phyloP scores from a whole-genome alignment of 2,888 invertebrate species.

The Nephrocerus scutellatus region DNA sequence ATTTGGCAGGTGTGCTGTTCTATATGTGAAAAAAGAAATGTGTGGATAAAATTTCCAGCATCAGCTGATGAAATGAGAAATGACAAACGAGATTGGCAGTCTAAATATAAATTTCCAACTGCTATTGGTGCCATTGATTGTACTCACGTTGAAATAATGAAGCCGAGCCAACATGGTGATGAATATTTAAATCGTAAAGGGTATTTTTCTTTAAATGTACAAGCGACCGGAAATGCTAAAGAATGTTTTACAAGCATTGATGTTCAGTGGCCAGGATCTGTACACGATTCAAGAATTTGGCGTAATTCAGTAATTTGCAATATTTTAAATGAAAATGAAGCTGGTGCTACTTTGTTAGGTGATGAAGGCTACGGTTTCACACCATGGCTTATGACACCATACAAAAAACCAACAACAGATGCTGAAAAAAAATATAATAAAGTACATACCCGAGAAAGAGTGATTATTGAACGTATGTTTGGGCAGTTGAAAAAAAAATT shows the following conservation, averaged over 20 bases:
- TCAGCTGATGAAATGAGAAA: background rate
- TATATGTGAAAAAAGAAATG: background rate
- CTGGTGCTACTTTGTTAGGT: background rate
- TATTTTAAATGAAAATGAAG: background rate
- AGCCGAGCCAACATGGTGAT: conserved; percentile 2
- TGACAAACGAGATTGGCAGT: background rate
- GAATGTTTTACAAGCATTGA: conserved; percentile 1
- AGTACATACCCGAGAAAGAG: conserved; percentile 7
- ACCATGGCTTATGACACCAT: conserved; percentile 4
- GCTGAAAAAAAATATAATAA: conserved; percentile 7
- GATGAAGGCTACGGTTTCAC: conserved; percentile 1
- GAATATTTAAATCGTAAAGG: conserved; percentile 5
- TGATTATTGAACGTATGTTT: conserved; percentile 11
- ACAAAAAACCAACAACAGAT: conserved; percentile 6
- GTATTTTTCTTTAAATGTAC: conserved; percentile 3
- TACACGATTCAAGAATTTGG: conserved; percentile 1
- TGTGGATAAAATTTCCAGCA: conserved; percentile 5
- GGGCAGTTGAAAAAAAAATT: conserved; percentile 11
- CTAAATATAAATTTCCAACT: background rate
- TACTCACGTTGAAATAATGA: conserved; percentile 1
- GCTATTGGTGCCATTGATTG: conserved; percentile 2
- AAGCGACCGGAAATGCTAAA: conserved; percentile 5
- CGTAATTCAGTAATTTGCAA: background rate
- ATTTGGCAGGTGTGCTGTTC: background rate
- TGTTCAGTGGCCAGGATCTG: conserved; percentile 9